Percentiles rank a stretch among this genome's conserved stretches.
Evolutionary conservation across 2,113 vertebrate genomes (phyloP).

Genomic region (Sphyrna mokarran): DNA sequence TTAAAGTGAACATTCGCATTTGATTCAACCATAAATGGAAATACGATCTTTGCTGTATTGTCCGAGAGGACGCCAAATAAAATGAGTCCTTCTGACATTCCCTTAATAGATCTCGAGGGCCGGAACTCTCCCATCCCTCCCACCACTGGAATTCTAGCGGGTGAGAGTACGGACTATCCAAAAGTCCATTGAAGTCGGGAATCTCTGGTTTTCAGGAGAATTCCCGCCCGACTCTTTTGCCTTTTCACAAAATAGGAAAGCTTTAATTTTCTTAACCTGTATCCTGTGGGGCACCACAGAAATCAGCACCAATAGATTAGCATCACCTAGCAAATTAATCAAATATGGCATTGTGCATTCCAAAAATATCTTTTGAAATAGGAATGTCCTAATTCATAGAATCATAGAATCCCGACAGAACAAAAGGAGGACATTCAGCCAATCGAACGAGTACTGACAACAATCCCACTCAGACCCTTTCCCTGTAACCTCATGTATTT

Average conservation of each 20-base stretch:
- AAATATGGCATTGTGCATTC: background rate
- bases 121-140: too few relatives aligned
- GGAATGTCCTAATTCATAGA: background rate
- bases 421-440: too few relatives aligned
- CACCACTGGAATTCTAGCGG: too few relatives aligned
- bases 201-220: too few relatives aligned
- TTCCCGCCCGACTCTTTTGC: background rate
- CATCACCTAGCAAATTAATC: background rate
- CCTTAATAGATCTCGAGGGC: background rate
- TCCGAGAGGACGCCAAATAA: background rate
- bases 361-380: background rate
- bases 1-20: background rate
- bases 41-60: background rate
- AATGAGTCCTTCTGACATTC: background rate
- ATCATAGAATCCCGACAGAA: too few relatives aligned
- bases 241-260: background rate
- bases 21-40: constrained; percentile 4
- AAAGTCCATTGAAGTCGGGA: too few relatives aligned
- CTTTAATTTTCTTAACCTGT: background rate
- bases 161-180: too few relatives aligned
- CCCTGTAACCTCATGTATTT: too few relatives aligned
- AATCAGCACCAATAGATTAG: background rate
- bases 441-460: too few relatives aligned
- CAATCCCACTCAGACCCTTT: too few relatives aligned
- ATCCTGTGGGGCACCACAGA: background rate